phyloP scores from a whole-genome alignment of 2,888 invertebrate species.

The Fragum fragum region DNA sequence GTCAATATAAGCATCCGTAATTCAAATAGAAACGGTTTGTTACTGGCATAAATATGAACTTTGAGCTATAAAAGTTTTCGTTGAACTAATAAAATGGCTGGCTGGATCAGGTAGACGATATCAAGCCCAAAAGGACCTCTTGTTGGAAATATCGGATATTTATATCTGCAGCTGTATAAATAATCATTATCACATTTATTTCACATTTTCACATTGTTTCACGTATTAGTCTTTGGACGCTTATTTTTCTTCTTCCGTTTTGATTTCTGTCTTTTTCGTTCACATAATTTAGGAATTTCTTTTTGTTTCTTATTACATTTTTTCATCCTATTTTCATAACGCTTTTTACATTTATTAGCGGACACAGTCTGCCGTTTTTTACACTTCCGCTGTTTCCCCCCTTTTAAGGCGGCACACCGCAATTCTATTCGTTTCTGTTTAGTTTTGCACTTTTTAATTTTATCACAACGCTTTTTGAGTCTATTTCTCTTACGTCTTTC shows the following conservation, averaged over 20 bases:
- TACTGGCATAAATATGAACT: too few species aligned
- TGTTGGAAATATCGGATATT: background rate
- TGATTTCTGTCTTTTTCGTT: conserved; percentile 23
- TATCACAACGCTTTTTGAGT: conserved; percentile 54
- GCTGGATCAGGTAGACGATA: too few species aligned
- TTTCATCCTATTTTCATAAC: conserved; percentile 49
- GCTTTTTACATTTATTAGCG: conserved; percentile 42
- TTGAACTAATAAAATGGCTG: too few species aligned
- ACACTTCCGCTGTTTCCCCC: conserved; percentile 39
- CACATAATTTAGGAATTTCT: conserved; percentile 19
- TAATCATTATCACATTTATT: conserved; percentile 1
- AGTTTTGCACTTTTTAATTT: conserved; percentile 54
- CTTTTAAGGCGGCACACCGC: conserved; percentile 41
- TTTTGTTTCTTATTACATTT: conserved; percentile 31
- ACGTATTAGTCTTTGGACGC: background rate
- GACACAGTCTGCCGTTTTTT: conserved; percentile 53
- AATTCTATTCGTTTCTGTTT: conserved; percentile 50
- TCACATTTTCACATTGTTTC: background rate
- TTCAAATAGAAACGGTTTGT: too few species aligned
- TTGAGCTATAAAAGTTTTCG: too few species aligned
- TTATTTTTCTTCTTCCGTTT: conserved; percentile 26
- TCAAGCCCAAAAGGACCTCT: too few species aligned
- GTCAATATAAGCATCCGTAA: too few species aligned
- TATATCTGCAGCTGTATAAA: background rate
- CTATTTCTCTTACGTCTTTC: conserved; percentile 36